Conservation (phyloP, 2,113 vertebrate species). For the Ceyx margarethae region DNA sequence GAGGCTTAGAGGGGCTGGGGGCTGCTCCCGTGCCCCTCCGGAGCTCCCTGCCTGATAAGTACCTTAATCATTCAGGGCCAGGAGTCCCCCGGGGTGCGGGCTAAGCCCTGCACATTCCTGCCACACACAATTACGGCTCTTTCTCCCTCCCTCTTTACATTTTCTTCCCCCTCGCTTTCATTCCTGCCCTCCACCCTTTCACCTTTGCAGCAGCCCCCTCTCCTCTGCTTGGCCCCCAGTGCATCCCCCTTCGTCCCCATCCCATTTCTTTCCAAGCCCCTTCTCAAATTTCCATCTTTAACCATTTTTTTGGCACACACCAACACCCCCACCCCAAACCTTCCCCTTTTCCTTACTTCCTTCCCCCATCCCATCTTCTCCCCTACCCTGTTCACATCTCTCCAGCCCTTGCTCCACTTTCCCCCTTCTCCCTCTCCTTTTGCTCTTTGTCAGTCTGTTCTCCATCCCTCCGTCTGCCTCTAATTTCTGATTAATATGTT, state of each 20-base stretch:
- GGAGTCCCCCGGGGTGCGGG: slow-evolving; percentile 38
- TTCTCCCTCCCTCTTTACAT: not conserved
- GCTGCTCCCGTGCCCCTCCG: slow-evolving; percentile 12
- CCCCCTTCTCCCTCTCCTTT: not conserved
- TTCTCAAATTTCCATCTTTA: not conserved
- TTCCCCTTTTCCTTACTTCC: not conserved
- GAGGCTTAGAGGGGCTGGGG: slow-evolving; percentile 30
- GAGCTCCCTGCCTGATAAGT: slow-evolving; percentile 47
- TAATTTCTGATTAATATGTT: slow-evolving; percentile 77
- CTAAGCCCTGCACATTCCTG: slow-evolving; percentile 34
- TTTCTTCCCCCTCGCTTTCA: not conserved
- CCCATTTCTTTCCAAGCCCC: not conserved
- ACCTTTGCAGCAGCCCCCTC: not conserved
- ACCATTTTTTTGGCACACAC: not conserved
- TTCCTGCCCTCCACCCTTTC: not conserved
- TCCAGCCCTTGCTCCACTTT: not conserved
- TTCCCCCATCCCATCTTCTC: not conserved
- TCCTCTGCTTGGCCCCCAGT: not conserved
- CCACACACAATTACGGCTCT: slow-evolving; percentile 26
- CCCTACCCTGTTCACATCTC: not conserved
- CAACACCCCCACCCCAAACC: not conserved
- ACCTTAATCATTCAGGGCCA: slow-evolving; percentile 47
- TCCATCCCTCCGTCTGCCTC: slow-evolving; percentile 43
- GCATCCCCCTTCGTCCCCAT: too few species aligned
- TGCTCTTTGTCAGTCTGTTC: slow-evolving; percentile 26